Evolutionary conservation across 2,797 vertebrate species (phyloP).

Genomic region (Pteropus rufus): DNA sequence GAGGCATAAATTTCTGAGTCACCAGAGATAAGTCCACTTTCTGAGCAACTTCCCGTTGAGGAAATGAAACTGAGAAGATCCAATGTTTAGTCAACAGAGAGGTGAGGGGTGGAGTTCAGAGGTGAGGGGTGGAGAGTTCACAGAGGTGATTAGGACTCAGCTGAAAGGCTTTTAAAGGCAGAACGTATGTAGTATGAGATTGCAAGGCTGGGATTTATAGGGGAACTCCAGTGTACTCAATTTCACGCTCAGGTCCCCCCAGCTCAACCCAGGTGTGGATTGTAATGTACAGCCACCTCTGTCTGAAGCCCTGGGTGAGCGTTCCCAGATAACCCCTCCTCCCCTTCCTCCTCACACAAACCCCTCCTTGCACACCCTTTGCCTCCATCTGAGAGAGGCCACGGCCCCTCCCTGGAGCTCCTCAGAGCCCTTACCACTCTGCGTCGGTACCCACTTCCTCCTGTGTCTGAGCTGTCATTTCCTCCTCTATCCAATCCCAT

Average conservation of each 20-base stretch:
- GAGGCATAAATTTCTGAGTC: background rate
- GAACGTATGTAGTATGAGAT: rapidly evolving
- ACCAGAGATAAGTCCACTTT: background rate
- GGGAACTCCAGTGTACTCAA: background rate
- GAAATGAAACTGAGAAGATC: background rate
- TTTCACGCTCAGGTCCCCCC: background rate
- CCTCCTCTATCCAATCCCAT: background rate
- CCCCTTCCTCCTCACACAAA: background rate
- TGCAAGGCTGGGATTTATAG: background rate
- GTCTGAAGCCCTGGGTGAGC: background rate
- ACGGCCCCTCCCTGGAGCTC: background rate
- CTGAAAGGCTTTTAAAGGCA: background rate
- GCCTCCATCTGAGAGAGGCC: too few species aligned
- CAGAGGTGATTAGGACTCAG: background rate
- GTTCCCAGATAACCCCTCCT: background rate
- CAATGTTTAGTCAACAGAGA: background rate
- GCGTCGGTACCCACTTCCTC: background rate
- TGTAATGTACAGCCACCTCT: background rate
- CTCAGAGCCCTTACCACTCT: background rate
- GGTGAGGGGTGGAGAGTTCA: background rate
- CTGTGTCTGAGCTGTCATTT: background rate
- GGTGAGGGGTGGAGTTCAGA: background rate
- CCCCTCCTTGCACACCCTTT: background rate
- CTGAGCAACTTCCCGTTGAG: background rate
- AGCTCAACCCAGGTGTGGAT: rapidly evolving